Conservation (phyloP, 64 coral and sea anemone genomes). For the Dendrophyllia cribrosa region DNA sequence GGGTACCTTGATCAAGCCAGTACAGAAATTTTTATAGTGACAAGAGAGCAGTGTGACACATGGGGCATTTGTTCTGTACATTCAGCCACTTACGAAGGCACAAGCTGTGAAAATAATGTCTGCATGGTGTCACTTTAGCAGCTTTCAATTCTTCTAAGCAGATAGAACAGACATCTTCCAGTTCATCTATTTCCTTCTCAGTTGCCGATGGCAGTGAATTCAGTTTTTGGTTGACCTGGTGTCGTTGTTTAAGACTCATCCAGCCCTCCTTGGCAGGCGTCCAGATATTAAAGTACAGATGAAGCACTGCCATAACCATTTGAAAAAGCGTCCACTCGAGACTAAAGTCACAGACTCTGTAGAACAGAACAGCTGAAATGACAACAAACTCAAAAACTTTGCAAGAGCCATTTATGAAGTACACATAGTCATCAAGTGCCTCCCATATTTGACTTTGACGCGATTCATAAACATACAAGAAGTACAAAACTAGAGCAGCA, state of each 20-base stretch:
- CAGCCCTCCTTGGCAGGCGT: constrained; percentile 95
- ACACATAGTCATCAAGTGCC: constrained; percentile 97
- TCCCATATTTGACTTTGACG: constrained; percentile 93
- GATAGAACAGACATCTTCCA: constrained; percentile 95
- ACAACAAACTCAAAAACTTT: constrained; percentile 96
- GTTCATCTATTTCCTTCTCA: constrained; percentile 86
- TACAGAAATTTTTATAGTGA: background rate
- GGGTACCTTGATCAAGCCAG: no score
- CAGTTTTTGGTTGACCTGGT: constrained; percentile 91
- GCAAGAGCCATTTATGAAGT: constrained; percentile 94
- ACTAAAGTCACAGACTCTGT: constrained; percentile 95
- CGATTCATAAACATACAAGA: constrained; percentile 90
- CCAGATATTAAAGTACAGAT: constrained; percentile 98
- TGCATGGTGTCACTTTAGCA: constrained; percentile 95
- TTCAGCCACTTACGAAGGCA: constrained; percentile 96
- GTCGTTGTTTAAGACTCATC: constrained; percentile 83
- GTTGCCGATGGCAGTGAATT: constrained; percentile 87
- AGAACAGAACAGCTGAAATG: constrained; percentile 94
- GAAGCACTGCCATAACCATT: constrained; percentile 90
- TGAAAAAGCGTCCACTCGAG: constrained; percentile 97
- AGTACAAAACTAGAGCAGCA: constrained; percentile 86
- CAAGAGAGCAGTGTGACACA: constrained; percentile 84
- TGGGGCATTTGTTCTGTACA: constrained; percentile 97
- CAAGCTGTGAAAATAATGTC: constrained; percentile 91
- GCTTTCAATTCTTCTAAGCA: constrained; percentile 92